Base-by-base conservation (phyloP, 2,888 invertebrate genomes). In the Drosophila tripunctata region DNA sequence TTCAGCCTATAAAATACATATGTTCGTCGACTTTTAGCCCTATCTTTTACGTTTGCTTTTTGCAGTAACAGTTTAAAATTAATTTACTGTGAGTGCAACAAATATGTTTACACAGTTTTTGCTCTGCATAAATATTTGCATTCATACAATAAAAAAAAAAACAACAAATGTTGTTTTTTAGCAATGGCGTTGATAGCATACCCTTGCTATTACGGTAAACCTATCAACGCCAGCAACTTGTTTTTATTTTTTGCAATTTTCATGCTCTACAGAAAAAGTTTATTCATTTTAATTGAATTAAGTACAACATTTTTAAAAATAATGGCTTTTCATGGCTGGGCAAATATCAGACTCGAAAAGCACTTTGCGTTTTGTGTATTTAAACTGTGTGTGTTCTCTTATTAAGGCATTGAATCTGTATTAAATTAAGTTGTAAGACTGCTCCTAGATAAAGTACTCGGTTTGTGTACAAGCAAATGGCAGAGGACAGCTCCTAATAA, bases 401-500 rank as follows among this genome's bases (percentile, higher is more conserved):
- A 41, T 40, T n/a, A 14, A 1, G 8, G 8, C 14, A 22, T 24
- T 41, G 2, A 14, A 41, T 41, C 2, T 4, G 1, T 12, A 14
- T 22, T 40, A 40, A 22, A 7, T 40, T 14, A 12, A 12, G 12
- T 14, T 22, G 19, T 19, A 17, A 10, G 21, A 4, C 2, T 35
- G n/a, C 24, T 7, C 2, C 10, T 10, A n/a, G 6, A 22, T n/a
- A 48, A 48, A 4, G n/a, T 22, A 4, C 3, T 24, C 31, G 19
- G 31, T 15, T 45, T 8, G 3, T 19, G 0, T 7, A 31, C 31
- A 50, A 21, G 21, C 14, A 14, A 22, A 36, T 44, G 17, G 38
- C 12, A 24, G n/a, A 41, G 14, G 30, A 19, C 48, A 50, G 33
- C 31, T 41, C 10, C 24, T 44, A 7, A 31, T 55, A 60, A 66